phyloP scores from a whole-genome alignment of 2,888 invertebrate species.

The Temnothorax unifasciatus region DNA sequence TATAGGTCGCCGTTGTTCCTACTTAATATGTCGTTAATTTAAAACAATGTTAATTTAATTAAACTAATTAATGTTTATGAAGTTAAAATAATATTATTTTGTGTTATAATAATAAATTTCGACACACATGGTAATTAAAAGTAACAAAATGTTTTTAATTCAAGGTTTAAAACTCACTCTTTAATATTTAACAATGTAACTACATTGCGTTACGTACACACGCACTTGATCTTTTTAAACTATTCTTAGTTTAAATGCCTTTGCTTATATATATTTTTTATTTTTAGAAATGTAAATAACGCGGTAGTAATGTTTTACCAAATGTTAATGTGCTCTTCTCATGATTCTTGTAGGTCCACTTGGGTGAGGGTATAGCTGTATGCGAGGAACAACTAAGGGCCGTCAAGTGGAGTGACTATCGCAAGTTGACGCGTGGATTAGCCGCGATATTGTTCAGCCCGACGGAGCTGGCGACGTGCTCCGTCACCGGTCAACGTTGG shows the following conservation, averaged over 20 bases:
- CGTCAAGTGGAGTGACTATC: conserved; percentile 92
- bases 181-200: no score
- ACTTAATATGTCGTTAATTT: no score
- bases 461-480: conserved; percentile 91
- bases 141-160: no score
- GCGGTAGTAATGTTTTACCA: neutral
- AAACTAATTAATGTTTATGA: no score
- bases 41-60: no score
- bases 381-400: conserved; percentile 91
- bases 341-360: conserved; percentile 88
- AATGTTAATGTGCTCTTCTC: conserved; percentile 12
- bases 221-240: no score
- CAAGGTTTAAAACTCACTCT: no score
- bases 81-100: no score
- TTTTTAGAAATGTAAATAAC: neutral
- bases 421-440: conserved; percentile 91
- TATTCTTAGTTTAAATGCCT: neutral
- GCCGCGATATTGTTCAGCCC: conserved; percentile 92
- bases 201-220: no score
- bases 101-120: no score
- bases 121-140: no score
- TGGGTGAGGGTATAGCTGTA: conserved; percentile 92
- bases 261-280: neutral
- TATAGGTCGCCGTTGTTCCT: no score
- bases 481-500: conserved; percentile 92